Percentiles rank a stretch among this genome's conserved stretches.
phyloP scores from a whole-genome alignment of 2,888 invertebrate species.

The Trichogramma evanescens region DNA sequence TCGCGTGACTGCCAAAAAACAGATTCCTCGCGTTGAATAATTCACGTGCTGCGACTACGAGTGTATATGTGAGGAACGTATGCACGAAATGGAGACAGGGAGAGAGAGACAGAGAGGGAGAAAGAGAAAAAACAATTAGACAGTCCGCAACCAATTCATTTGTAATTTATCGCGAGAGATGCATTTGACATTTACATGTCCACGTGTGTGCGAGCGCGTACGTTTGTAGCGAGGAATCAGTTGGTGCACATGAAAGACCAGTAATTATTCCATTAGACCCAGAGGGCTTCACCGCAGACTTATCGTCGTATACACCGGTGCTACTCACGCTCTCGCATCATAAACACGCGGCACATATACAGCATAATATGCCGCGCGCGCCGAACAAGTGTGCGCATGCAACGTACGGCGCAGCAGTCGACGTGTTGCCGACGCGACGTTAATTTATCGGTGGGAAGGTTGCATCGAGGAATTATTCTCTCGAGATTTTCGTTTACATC shows the following conservation, averaged over 20 bases:
- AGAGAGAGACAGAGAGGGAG: neutral
- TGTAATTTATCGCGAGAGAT: too few relatives aligned
- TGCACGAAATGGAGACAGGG: too few relatives aligned
- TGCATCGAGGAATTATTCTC: too few relatives aligned
- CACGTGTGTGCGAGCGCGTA: conserved; percentile 7
- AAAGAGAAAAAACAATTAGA: too few relatives aligned
- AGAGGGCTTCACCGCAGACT: conserved; percentile 34
- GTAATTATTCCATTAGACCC: conserved; percentile 47
- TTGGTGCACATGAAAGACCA: conserved; percentile 40
- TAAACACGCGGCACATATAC: neutral
- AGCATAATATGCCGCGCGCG: neutral
- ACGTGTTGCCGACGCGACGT: conserved; percentile 21
- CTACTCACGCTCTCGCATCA: neutral
- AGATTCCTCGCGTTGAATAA: too few relatives aligned
- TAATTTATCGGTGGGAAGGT: conserved; percentile 34
- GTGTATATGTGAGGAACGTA: too few relatives aligned
- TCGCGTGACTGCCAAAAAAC: too few relatives aligned
- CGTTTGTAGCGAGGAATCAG: conserved; percentile 35
- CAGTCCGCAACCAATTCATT: too few relatives aligned
- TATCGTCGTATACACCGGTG: conserved; percentile 34
- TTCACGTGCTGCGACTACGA: too few relatives aligned
- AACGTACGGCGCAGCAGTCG: neutral
- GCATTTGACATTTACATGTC: neutral
- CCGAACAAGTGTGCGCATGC: neutral
- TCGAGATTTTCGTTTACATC: too few relatives aligned